Evolutionary conservation across 1,140 invertebrate genomes (phyloP).

Genomic region (Aphelinus certus): DNA sequence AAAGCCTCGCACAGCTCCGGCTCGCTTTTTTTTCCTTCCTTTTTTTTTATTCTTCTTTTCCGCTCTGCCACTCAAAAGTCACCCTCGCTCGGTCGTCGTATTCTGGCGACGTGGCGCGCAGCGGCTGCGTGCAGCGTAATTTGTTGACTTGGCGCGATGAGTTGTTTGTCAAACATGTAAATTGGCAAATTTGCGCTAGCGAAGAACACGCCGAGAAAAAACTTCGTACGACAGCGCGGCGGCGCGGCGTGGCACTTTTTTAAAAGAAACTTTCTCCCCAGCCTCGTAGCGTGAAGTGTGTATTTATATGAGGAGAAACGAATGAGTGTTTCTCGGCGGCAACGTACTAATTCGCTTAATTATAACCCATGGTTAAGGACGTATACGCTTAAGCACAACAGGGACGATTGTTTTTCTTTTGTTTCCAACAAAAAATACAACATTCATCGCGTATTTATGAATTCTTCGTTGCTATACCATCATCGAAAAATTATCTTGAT

Average conservation of each 20-base stretch:
- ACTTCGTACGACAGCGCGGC: neutral
- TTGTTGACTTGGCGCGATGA: conserved; percentile 41
- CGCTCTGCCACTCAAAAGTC: conserved; percentile 18
- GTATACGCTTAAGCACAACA: too few relatives aligned
- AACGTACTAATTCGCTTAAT: too few relatives aligned
- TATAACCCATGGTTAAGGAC: too few relatives aligned
- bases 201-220: neutral
- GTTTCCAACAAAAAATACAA: too few relatives aligned
- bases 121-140: conserved; percentile 41
- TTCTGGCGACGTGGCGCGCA: neutral
- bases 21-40: conserved; percentile 11
- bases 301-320: too few relatives aligned
- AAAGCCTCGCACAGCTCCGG: conserved; percentile 1
- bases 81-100: conserved; percentile 2
- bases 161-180: conserved; percentile 49
- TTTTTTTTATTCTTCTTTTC: neutral
- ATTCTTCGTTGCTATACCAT: too few relatives aligned
- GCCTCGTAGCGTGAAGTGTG: too few relatives aligned
- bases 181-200: conserved; percentile 46
- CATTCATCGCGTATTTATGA: too few relatives aligned
- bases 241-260: neutral
- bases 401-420: too few relatives aligned
- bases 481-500: too few relatives aligned
- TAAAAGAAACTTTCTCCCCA: neutral
- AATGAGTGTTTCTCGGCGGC: too few relatives aligned